Evolutionary conservation across 2,113 vertebrate genomes (phyloP), one percentile per base, ranked within the genome.

Genomic region (Solenodon paradoxus): DNA sequence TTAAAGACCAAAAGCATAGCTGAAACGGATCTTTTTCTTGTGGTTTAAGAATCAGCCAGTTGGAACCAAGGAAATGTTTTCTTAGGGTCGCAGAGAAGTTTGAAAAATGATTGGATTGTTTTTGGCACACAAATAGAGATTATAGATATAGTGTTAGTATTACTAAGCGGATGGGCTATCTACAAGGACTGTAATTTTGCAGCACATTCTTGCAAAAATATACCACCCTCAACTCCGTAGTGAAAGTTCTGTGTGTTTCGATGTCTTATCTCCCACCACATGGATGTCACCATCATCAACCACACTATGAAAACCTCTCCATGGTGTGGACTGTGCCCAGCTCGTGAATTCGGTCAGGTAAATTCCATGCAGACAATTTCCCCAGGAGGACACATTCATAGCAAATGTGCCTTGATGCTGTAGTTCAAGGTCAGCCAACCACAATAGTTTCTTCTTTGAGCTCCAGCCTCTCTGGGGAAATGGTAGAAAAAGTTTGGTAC

Each of bases 91-190:
- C 82, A 98, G 93, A 97, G 92, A 97, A 98, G 95, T 97, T 59
- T 97, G 97, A 98, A 98, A 98, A 97, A 92, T 72, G 96, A 93
- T 96, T 97, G 86, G 97, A 98, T 98, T 98, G 95, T 97, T 98
- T 98, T 98, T 98, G 98, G 98, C 98, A 91, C 82, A 53, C 83
- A 79, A 63, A 59, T 68, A 72, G 32, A 81, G 92, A 92, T 97
- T 94, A 91, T 84, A 97, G 97, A 97, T 97, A 95, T 95, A 51
- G 90, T 90, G 88, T 97, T 97, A 95, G 91, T 93, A 93, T 95
- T 95, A 86, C 88, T 93, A 45, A 96, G 57, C 66, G 74, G 57
- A 93, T 84, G 74, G 69, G 79, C 94, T 95, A 35, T 59, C 53
- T 85, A 87, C 92, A 96, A 91, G 66, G 83, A 85, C 96, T 97